Evolutionary conservation across 2,113 vertebrate species (phyloP).

Genomic region (Lutjanus erythropterus): DNA sequence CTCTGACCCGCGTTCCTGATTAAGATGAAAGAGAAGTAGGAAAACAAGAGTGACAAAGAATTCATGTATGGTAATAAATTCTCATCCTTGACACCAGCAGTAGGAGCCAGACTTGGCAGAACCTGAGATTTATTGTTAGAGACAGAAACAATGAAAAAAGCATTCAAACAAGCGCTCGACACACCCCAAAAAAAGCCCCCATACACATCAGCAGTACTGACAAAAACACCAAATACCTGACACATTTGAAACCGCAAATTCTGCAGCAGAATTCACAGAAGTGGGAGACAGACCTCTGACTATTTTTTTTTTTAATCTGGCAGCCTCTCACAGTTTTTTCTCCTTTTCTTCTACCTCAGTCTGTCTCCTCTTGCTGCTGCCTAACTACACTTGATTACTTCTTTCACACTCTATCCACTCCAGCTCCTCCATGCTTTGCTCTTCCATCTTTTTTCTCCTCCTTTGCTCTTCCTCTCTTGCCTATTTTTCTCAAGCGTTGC

Average conservation of each 20-base stretch:
- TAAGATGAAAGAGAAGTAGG: neutral
- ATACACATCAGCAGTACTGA: conserved; percentile 18
- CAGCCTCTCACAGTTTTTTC: conserved; percentile 30
- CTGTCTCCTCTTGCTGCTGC: conserved; percentile 22
- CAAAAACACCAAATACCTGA: conserved; percentile 49
- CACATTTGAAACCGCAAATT: conserved; percentile 39
- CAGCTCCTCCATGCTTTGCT: conserved; percentile 35
- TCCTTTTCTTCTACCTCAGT: conserved; percentile 16
- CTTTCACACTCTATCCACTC: conserved; percentile 62
- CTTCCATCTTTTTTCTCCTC: conserved; percentile 24
- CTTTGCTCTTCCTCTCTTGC: conserved; percentile 19
- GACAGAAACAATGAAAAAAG: conserved; percentile 25
- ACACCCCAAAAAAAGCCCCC: neutral
- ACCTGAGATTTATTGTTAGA: conserved; percentile 39
- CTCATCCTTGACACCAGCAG: conserved; percentile 46
- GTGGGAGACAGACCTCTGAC: conserved; percentile 46
- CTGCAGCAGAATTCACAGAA: conserved; percentile 47
- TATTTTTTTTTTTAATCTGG: conserved; percentile 36
- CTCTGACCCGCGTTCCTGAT: too few species aligned
- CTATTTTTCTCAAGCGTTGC: conserved; percentile 54
- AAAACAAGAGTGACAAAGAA: conserved; percentile 19
- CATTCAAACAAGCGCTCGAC: neutral
- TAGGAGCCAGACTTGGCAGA: conserved; percentile 43
- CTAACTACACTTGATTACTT: conserved; percentile 61
- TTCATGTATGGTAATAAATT: conserved; percentile 32